Percentiles rank a stretch among this genome's conserved stretches.
Conservation (phyloP, 1,140 invertebrate genomes). For the Pseudomyrmex sp. region DNA sequence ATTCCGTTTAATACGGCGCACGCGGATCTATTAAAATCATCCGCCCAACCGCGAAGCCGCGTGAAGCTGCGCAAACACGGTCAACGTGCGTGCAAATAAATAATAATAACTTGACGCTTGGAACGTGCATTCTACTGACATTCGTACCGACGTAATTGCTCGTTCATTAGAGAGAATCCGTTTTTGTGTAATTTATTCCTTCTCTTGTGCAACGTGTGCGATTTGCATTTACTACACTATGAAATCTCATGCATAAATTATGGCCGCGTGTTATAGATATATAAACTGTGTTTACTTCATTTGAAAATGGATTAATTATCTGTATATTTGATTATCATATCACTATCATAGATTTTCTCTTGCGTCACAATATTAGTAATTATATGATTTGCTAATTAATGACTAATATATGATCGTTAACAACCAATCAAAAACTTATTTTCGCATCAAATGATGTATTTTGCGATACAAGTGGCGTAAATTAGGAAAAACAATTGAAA, state of each 20-base stretch:
- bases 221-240: not conserved
- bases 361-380: no score
- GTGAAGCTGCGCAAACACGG: constrained; percentile 2
- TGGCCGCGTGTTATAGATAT: not conserved
- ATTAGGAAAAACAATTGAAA: no score
- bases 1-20: not conserved
- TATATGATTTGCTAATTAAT: no score
- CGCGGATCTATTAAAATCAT: constrained; percentile 39
- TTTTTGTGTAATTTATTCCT: constrained; percentile 25
- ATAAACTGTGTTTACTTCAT: not conserved
- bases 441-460: no score
- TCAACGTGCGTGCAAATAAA: constrained; percentile 26
- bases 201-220: not conserved
- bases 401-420: no score
- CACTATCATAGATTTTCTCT: no score
- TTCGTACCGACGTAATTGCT: constrained; percentile 13
- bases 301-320: not conserved
- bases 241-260: constrained; percentile 24
- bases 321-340: no score
- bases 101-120: constrained; percentile 14
- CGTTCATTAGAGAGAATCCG: constrained; percentile 15
- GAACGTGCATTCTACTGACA: not conserved
- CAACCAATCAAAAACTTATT: no score
- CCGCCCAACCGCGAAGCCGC: not conserved
- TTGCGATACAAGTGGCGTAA: no score